A percentile compares a stretch with the other conserved stretches of the same genome.
These are phyloP conservation scores for Zalophus californianus DNA, from an alignment of 2,797 vertebrate species.

Conservation along the genomic window DNA sequence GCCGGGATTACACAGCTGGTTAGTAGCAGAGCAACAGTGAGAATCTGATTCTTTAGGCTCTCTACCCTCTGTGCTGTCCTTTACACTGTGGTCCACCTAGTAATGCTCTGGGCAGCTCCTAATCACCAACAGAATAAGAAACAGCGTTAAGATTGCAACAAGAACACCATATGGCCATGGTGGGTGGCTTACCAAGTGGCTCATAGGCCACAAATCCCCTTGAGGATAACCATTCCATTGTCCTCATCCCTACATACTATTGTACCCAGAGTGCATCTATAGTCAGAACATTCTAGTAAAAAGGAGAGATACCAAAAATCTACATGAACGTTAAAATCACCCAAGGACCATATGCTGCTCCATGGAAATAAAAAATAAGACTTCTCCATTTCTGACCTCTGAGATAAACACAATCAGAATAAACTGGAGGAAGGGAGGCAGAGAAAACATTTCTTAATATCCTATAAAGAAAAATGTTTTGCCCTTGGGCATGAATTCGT, in stretches of 20 bases:
- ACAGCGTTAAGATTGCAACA: neutral
- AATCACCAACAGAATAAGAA: constrained; percentile 8
- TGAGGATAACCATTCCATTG: constrained; percentile 24
- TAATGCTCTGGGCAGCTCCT: neutral
- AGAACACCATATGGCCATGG: neutral
- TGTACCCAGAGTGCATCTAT: neutral
- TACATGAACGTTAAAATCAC: constrained; percentile 19
- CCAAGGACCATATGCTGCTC: neutral
- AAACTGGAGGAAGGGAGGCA: neutral
- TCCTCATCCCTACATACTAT: neutral
- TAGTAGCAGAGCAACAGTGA: constrained; percentile 33
- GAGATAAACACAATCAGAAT: constrained; percentile 39
- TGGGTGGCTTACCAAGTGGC: neutral
- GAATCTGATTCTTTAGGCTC: constrained; percentile 22
- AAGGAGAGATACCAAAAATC: constrained; percentile 19
- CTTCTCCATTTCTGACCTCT: constrained; percentile 24
- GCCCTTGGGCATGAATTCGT: neutral
- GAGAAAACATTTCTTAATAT: constrained; percentile 20
- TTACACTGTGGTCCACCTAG: constrained; percentile 8
- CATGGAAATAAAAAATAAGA: constrained; percentile 33
- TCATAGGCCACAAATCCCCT: neutral
- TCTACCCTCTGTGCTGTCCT: neutral
- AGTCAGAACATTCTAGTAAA: constrained; percentile 4
- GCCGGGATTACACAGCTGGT: neutral
- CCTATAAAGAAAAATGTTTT: constrained; percentile 11